Evolutionary conservation across 2,113 vertebrate genomes (phyloP), one percentile per base, ranked within the genome.

Genomic region (Turnix velox): DNA sequence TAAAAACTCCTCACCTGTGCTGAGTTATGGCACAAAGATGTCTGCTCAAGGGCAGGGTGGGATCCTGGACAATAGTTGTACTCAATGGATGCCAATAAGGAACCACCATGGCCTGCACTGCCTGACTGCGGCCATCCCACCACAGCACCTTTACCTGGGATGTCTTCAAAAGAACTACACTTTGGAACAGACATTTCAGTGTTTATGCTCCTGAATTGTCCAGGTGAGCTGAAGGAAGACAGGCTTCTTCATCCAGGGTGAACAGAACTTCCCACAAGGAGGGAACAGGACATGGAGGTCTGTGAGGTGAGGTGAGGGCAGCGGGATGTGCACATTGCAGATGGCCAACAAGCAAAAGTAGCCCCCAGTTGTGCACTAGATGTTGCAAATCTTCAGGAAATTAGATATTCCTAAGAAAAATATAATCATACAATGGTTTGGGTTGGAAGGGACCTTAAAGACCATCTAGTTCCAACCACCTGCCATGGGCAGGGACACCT

Each of bases 21-120:
- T 0, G 55, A 49, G 1, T 3, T 4, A 17, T 7, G 11, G 22
- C 51, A 15, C 3, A 0, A 33, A 35, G 1, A 2, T 69, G 12
- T 7, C 10, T 6, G 19, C 17, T 12, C 63, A 24, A 49, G 27
- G 15, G 5, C 25, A 24, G 7, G 1, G 7, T 20, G 25, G 1
- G 14, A 20, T 39, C n/a, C 65, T 9, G 24, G 17, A 18, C 6
- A 22, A 9, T 0, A 25, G 68, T 58, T 87, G 59, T 12, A 27
- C 27, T 51, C 55, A 27, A 18, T 54, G 31, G 18, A 20, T 0
- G 4, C 25, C 4, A 7, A 43, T n/a, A n/a, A n/a, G n/a, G n/a
- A n/a, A n/a, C n/a, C n/a, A n/a, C n/a, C n/a, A n/a, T n/a, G n/a
- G n/a, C n/a, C 51, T 45, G 40, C 65, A 31, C 69, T 51, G 43